phyloP scores from a whole-genome alignment of 1,140 invertebrate genomes.

The Bombus ignitus region DNA sequence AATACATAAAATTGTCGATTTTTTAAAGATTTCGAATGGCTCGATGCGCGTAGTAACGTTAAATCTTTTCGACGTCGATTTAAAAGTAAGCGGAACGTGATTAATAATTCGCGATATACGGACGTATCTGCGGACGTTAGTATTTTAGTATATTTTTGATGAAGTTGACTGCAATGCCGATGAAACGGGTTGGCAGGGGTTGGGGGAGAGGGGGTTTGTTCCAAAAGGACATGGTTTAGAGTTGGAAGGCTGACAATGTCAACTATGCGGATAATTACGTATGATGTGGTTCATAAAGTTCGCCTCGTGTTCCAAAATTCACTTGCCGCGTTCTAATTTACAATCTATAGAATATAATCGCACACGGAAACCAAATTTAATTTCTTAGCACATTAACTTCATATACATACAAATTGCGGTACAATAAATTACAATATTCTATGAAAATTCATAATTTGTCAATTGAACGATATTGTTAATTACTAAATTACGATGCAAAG shows the following conservation, averaged over 20 bases:
- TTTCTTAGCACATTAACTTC: not conserved
- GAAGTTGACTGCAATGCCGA: not conserved
- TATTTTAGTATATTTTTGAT: not conserved
- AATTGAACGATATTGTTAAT: not conserved
- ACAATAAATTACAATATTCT: not conserved
- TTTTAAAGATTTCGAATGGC: no score
- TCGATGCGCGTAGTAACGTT: no score
- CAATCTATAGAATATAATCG: not conserved
- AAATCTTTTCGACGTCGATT: not conserved
- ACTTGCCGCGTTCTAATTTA: not conserved
- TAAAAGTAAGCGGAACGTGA: not conserved
- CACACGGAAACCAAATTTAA: not conserved
- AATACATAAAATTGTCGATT: no score
- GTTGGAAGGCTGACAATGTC: slow-evolving; percentile 10
- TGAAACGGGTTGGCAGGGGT: not conserved
- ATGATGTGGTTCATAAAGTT: not conserved
- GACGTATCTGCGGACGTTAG: not conserved
- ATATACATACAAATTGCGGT: not conserved
- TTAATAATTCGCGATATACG: not conserved
- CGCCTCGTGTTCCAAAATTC: not conserved
- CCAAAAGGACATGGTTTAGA: not conserved
- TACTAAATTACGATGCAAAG: not conserved
- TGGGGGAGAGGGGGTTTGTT: not conserved
- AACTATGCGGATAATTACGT: slow-evolving; percentile 1
- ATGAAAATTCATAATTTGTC: not conserved